A percentile compares a stretch with the other conserved stretches of the same genome.
Evolutionary conservation across 2,888 invertebrate genomes (phyloP).

Genomic region (Scaptomyza polygonia): DNA sequence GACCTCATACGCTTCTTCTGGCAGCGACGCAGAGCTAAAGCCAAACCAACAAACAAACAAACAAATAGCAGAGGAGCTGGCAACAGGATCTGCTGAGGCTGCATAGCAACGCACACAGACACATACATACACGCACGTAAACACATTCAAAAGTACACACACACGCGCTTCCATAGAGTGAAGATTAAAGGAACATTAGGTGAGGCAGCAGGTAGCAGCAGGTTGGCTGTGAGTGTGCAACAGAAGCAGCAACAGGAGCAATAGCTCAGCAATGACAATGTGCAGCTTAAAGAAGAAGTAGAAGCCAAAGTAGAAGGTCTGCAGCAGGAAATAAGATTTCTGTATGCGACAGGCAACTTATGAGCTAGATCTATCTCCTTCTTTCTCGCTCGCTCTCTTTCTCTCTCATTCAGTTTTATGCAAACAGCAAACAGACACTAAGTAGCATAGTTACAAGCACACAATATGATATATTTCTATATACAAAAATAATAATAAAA

Average conservation of each 20-base stretch:
- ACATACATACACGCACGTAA: slow-evolving; percentile 35
- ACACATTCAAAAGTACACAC: slow-evolving; percentile 59
- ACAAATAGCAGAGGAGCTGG: slow-evolving; percentile 44
- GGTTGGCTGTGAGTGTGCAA: slow-evolving; percentile 27
- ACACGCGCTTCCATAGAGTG: slow-evolving; percentile 11
- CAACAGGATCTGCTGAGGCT: slow-evolving; percentile 32
- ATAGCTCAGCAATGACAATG: slow-evolving; percentile 35
- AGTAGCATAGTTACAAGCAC: slow-evolving; percentile 69
- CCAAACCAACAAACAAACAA: slow-evolving; percentile 56
- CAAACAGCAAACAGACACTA: slow-evolving; percentile 67
- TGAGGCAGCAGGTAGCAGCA: slow-evolving; percentile 17
- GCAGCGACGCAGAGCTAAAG: slow-evolving; percentile 37
- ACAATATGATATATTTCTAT: slow-evolving; percentile 66
- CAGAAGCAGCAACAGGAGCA: slow-evolving; percentile 20
- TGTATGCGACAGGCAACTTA: slow-evolving; percentile 40
- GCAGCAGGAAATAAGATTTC: slow-evolving; percentile 49
- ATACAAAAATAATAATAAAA: slow-evolving; percentile 6
- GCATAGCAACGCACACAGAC: slow-evolving; percentile 41
- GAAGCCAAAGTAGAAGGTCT: slow-evolving; percentile 21
- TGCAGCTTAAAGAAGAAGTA: slow-evolving; percentile 27
- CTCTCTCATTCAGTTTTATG: slow-evolving; percentile 33
- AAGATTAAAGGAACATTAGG: background rate
- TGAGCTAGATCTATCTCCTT: slow-evolving; percentile 24
- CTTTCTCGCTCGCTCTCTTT: background rate
- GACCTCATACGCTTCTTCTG: background rate